Evolutionary conservation across 2,888 invertebrate genomes (phyloP).

Genomic region (Pseudeuparius sepicola): DNA sequence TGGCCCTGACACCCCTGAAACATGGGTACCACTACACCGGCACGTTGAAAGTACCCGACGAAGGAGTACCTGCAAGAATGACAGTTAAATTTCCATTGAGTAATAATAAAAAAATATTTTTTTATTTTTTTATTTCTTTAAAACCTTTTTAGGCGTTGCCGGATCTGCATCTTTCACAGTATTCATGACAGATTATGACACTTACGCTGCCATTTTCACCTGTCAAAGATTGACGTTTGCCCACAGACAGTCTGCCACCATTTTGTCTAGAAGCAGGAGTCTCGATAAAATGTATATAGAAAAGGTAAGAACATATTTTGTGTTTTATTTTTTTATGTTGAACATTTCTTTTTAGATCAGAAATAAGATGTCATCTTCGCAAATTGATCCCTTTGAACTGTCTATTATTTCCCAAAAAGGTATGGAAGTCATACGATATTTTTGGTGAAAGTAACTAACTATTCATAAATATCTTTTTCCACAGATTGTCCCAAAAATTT

Average conservation of each 20-base stretch:
- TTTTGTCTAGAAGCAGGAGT: slow-evolving; percentile 64
- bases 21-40: slow-evolving; percentile 75
- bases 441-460: too few relatives aligned
- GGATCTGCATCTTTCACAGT: slow-evolving; percentile 67
- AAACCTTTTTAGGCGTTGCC: slow-evolving; percentile 48
- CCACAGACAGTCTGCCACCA: slow-evolving; percentile 68
- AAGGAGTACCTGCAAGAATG: slow-evolving; percentile 60
- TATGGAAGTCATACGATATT: too few relatives aligned
- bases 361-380: slow-evolving; percentile 48
- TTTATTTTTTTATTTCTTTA: slow-evolving; percentile 9
- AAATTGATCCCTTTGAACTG: slow-evolving; percentile 68
- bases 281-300: slow-evolving; percentile 61
- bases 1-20: slow-evolving; percentile 62
- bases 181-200: slow-evolving; percentile 62
- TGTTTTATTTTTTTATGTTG: too few relatives aligned
- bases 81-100: slow-evolving; percentile 68
- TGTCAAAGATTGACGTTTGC: slow-evolving; percentile 69
- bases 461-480: too few relatives aligned
- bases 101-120: slow-evolving; percentile 40
- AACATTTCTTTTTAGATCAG: slow-evolving; percentile 48
- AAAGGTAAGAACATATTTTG: slow-evolving; percentile 44
- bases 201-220: slow-evolving; percentile 67
- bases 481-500: slow-evolving; percentile 59
- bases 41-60: slow-evolving; percentile 52
- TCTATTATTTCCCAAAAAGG: slow-evolving; percentile 62